Base-by-base conservation (phyloP, 2,797 vertebrate species). In the Sebastes jordani region DNA sequence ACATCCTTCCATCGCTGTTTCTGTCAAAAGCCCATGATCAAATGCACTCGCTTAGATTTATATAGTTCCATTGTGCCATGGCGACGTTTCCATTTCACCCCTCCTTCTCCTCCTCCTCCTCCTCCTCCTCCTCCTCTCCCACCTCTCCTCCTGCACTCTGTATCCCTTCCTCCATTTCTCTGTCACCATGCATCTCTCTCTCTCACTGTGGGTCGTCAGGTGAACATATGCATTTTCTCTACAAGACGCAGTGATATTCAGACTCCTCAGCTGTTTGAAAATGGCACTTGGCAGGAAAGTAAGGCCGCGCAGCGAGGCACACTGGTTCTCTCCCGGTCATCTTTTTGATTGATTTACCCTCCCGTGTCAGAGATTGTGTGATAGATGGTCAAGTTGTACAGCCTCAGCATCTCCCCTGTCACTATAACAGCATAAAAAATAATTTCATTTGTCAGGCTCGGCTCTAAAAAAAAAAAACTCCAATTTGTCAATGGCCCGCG, bases 1-100 rank as follows among this genome's bases (percentile, higher is more conserved):
- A 65, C 74, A 73, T 86, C 77, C 77, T 72, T 78, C 79, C 82
- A 88, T 85, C 86, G 79, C 82, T 62, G 81, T 81, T 91, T 85
- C 90, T 92, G 89, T 93, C 90, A 85, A 74, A 91, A 81, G 81
- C 75, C 68, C 63, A 71, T 90, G 89, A 93, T 92, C 89, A 91
- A 93, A 94, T 89, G 88, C 87, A 82, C 86, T 87, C 63, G 34
- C 79, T 87, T 75, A 89, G 89, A 93, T 94, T 94, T 91, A 94
- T 89, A 81, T 81, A 91, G 86, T 92, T 88, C 84, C 84, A 86
- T 88, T 93, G 87, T 89, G 85, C 85, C 73, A 62, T 68, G 22
- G 71, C 80, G 11, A 86, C 73, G 52, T 86, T 89, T 89, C 82
- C 80, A 82, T 88, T 86, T 76, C 80, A 60, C 54, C 84, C 76